phyloP scores from a whole-genome alignment of 2,797 vertebrate genomes.

The Channallabes apus region DNA sequence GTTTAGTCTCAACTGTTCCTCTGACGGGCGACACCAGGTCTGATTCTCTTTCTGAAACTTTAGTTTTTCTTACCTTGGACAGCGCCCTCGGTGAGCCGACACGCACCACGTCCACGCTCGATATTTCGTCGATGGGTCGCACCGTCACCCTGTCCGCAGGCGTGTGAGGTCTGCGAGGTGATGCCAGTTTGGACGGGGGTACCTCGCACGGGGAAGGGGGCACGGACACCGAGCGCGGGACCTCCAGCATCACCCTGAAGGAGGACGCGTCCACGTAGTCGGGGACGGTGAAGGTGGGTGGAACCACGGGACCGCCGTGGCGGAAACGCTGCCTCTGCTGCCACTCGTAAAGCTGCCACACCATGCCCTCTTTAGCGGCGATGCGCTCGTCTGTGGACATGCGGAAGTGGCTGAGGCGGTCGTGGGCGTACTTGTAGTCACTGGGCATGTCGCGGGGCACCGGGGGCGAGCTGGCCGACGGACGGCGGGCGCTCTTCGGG shows the following conservation, averaged over 20 bases:
- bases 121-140: conserved; percentile 82
- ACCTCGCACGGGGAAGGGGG: conserved; percentile 92
- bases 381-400: conserved; percentile 94
- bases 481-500: conserved; percentile 85
- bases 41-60: neutral
- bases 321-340: conserved; percentile 97
- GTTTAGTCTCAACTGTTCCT: neutral
- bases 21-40: neutral
- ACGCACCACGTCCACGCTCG: conserved; percentile 75
- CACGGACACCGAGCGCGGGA: conserved; percentile 92
- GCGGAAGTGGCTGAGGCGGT: conserved; percentile 93
- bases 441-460: conserved; percentile 83
- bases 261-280: conserved; percentile 83
- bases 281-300: conserved; percentile 78
- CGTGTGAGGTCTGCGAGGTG: conserved; percentile 87
- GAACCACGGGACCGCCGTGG: conserved; percentile 91
- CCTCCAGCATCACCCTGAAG: conserved; percentile 87
- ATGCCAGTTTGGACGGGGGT: conserved; percentile 77
- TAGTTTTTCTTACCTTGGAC: conserved; percentile 64
- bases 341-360: conserved; percentile 99
- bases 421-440: conserved; percentile 97
- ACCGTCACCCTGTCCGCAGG: conserved; percentile 93
- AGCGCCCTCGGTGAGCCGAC: conserved; percentile 81
- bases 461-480: conserved; percentile 81
- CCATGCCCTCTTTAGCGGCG: conserved; percentile 91